These are phyloP conservation scores for Ahaetulla prasina DNA, from an alignment of 2,113 vertebrate species.

Conservation along the genomic window DNA sequence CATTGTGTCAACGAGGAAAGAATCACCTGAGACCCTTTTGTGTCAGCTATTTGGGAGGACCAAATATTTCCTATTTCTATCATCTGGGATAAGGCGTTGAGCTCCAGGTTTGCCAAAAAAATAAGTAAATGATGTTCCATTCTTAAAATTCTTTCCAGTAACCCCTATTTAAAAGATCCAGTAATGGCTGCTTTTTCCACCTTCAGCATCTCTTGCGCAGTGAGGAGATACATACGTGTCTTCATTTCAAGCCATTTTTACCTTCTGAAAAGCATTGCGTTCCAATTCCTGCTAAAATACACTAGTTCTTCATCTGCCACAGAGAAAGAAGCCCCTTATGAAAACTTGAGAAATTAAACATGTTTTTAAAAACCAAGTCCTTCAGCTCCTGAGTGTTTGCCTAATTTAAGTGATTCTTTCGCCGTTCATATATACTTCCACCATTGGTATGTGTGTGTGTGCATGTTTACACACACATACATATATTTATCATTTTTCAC, in stretches of 20 bases:
- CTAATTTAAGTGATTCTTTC: conserved; percentile 27
- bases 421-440: conserved; percentile 11
- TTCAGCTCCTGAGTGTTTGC: conserved; percentile 13
- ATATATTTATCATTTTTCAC: conserved; percentile 25
- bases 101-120: not conserved
- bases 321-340: not conserved
- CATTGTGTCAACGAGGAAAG: conserved; percentile 26
- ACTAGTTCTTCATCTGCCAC: not conserved
- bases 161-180: not conserved
- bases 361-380: not conserved
- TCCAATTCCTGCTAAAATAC: not conserved
- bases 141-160: not conserved
- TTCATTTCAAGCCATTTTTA: not conserved
- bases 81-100: not conserved
- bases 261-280: not conserved
- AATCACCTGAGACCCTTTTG: conserved; percentile 12
- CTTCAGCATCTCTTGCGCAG: not conserved
- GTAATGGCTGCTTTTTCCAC: not conserved
- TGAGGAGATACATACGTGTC: too few species aligned
- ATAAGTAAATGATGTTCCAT: not conserved
- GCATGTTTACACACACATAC: conserved; percentile 10
- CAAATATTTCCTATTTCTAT: not conserved
- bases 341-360: not conserved
- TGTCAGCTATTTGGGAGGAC: not conserved
- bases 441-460: not conserved